A percentile compares a stretch with the other conserved stretches of the same genome.
These are phyloP conservation scores for Vanessa tameamea DNA, from an alignment of 1,140 invertebrate species.

Conservation along the genomic window DNA sequence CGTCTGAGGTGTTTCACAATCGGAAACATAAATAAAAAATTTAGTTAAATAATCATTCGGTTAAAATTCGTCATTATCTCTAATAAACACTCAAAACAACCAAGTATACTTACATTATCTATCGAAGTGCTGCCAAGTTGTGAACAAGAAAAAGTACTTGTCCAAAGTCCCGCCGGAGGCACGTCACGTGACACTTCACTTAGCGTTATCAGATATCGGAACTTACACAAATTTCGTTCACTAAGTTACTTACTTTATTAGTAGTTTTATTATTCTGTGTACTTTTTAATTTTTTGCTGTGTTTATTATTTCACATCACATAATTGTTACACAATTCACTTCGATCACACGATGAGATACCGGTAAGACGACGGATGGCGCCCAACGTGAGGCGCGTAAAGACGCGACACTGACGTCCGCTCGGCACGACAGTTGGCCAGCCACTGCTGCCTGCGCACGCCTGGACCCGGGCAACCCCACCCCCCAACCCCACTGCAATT, in stretches of 20 bases:
- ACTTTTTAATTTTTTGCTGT: neutral
- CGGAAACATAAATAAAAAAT: too few relatives aligned
- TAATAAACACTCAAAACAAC: conserved; percentile 12
- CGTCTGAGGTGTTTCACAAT: too few relatives aligned
- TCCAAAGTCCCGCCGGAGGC: conserved; percentile 32
- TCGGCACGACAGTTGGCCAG: conserved; percentile 44
- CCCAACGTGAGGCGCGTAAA: conserved; percentile 51
- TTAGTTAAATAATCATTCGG: neutral
- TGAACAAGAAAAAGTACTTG: conserved; percentile 38
- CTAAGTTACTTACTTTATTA: conserved; percentile 35
- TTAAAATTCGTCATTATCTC: conserved; percentile 8
- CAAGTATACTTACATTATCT: conserved; percentile 39
- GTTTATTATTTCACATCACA: conserved; percentile 29
- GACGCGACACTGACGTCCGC: conserved; percentile 35
- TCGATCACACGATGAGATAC: conserved; percentile 31
- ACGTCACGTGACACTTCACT: conserved; percentile 52
- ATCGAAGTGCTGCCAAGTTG: conserved; percentile 25
- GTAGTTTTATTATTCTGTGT: conserved; percentile 8
- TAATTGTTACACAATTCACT: conserved; percentile 30
- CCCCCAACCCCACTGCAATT: conserved; percentile 63
- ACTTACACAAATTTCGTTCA: conserved; percentile 43
- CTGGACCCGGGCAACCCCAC: conserved; percentile 67
- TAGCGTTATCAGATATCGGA: conserved; percentile 42
- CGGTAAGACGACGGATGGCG: conserved; percentile 52
- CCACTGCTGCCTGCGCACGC: conserved; percentile 75